Percentiles rank a stretch among this genome's conserved stretches.
Evolutionary conservation across 2,797 vertebrate genomes (phyloP).

Genomic region (Gallinago solitaria): DNA sequence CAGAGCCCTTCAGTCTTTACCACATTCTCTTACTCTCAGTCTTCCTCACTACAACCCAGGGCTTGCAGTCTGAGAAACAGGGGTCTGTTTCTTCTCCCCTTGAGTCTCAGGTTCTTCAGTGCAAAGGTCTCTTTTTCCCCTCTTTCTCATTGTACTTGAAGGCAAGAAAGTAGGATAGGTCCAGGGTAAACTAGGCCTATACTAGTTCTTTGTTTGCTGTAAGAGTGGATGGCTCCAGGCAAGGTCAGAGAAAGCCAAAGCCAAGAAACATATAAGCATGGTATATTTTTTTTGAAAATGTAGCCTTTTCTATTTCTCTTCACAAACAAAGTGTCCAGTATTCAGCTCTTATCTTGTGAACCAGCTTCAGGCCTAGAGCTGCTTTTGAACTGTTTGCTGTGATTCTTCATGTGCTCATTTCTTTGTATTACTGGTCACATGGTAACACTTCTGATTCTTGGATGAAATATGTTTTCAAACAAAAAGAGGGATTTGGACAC

Average conservation of each 20-base stretch:
- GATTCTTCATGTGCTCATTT: slow-evolving; percentile 10
- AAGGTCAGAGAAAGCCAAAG: not conserved
- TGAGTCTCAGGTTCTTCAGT: not conserved
- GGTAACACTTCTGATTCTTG: slow-evolving; percentile 47
- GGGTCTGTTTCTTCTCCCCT: not conserved
- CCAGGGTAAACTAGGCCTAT: not conserved
- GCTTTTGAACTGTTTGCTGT: slow-evolving; percentile 17
- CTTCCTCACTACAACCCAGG: not conserved
- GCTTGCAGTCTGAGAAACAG: not conserved
- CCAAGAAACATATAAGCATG: not conserved
- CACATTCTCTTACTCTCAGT: not conserved
- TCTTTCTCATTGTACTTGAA: not conserved
- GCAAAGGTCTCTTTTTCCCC: not conserved
- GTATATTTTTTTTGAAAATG: not conserved
- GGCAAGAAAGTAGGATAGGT: slow-evolving; percentile 2
- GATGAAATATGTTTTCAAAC: slow-evolving; percentile 44
- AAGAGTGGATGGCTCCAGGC: slow-evolving; percentile 2
- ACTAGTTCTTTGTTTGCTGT: not conserved
- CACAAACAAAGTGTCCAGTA: not conserved
- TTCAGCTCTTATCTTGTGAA: slow-evolving; percentile 9
- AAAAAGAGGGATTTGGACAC: slow-evolving; percentile 12
- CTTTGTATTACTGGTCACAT: slow-evolving; percentile 14
- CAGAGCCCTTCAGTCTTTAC: not conserved
- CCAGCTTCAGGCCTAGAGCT: not conserved
- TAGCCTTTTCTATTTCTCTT: not conserved